Evolutionary conservation across 2,797 vertebrate genomes (phyloP).

Genomic region (Sebastes nivosus): DNA sequence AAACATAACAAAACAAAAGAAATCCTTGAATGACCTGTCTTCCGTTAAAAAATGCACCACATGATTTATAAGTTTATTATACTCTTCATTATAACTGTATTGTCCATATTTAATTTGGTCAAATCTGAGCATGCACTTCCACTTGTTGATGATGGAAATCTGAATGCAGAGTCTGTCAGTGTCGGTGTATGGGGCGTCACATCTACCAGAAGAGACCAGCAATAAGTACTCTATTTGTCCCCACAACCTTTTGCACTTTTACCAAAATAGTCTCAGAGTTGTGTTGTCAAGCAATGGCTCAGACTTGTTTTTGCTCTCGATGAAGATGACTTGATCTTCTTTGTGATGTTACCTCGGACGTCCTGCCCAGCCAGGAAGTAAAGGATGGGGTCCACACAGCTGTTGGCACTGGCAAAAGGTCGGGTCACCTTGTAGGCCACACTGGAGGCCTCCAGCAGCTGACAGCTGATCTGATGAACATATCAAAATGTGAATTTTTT

Average conservation of each 20-base stretch:
- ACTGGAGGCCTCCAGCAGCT: slow-evolving; percentile 85
- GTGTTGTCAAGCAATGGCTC: slow-evolving; percentile 32
- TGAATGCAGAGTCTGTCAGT: not conserved
- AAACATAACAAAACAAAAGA: not conserved
- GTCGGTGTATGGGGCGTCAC: not conserved
- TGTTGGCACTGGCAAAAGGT: slow-evolving; percentile 93
- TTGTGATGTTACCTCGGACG: slow-evolving; percentile 73
- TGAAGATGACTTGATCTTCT: slow-evolving; percentile 30
- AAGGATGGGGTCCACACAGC: slow-evolving; percentile 93
- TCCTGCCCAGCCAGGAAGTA: slow-evolving; percentile 93
- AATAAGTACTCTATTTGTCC: not conserved
- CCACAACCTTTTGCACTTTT: not conserved
- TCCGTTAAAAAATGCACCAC: not conserved
- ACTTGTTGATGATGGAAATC: not conserved
- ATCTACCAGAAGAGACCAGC: not conserved
- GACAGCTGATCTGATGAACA: slow-evolving; percentile 82
- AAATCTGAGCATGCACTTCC: not conserved
- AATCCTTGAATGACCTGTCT: not conserved
- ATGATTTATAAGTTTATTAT: not conserved
- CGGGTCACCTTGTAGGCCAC: slow-evolving; percentile 93
- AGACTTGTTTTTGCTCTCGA: not conserved
- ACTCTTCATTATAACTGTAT: not conserved
- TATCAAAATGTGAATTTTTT: not conserved
- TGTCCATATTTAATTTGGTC: not conserved
- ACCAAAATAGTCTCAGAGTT: slow-evolving; percentile 21